phyloP scores from a whole-genome alignment of 2,888 invertebrate species.

The Palloptera scutellata region DNA sequence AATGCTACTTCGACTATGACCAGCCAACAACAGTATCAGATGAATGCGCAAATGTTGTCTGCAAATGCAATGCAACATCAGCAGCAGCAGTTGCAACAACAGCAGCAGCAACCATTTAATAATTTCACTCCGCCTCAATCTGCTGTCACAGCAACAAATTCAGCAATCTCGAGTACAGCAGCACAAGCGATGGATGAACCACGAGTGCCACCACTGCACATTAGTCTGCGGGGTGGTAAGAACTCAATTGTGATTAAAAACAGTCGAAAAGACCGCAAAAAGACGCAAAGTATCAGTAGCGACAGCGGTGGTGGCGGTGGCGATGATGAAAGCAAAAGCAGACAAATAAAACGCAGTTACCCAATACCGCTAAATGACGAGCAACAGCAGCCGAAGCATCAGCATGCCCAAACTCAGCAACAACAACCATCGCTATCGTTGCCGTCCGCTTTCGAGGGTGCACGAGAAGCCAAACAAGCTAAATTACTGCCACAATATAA shows the following conservation, averaged over 20 bases:
- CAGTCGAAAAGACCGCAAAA: constrained; percentile 75
- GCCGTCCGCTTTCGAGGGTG: constrained; percentile 3
- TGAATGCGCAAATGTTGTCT: constrained; percentile 25
- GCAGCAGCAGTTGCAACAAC: constrained; percentile 38
- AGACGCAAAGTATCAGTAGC: constrained; percentile 53
- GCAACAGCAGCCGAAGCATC: constrained; percentile 37
- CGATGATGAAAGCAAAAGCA: constrained; percentile 54
- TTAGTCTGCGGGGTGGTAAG: constrained; percentile 76
- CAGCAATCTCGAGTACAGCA: constrained; percentile 27
- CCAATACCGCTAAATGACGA: constrained; percentile 28
- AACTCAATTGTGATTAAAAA: constrained; percentile 86
- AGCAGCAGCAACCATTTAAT: constrained; percentile 36
- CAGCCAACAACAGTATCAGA: constrained; percentile 33
- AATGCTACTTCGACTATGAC: constrained; percentile 32
- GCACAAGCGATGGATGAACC: constrained; percentile 71
- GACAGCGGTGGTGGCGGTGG: constrained; percentile 4
- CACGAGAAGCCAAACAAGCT: constrained; percentile 43
- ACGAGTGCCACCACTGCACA: constrained; percentile 87
- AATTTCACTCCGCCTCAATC: constrained; percentile 37
- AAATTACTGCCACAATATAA: constrained; percentile 49
- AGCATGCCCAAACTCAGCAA: constrained; percentile 32
- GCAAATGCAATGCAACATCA: constrained; percentile 20
- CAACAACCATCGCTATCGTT: background rate
- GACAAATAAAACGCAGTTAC: constrained; percentile 50
- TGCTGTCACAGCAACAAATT: constrained; percentile 19